Evolutionary conservation across 2,797 vertebrate genomes (phyloP).

Genomic region (Sciaenops ocellatus): DNA sequence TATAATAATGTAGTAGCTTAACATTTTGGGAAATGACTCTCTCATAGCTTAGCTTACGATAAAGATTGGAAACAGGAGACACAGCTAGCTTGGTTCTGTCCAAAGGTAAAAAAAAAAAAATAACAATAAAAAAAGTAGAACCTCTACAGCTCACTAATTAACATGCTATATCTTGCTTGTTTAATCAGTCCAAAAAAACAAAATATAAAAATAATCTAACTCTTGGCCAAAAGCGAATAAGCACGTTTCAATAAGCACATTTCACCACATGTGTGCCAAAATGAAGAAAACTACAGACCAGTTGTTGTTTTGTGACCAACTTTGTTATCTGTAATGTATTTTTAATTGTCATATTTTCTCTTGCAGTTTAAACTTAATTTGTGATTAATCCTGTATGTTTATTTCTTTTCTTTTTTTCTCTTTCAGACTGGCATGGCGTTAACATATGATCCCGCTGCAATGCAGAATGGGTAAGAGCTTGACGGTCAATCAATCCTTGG

Average conservation of each 20-base stretch:
- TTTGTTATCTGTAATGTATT: not conserved
- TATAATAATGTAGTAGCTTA: not conserved
- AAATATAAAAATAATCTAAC: no score
- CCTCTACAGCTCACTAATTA: not conserved
- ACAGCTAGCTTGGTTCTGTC: not conserved
- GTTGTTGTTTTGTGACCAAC: not conserved
- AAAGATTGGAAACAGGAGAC: not conserved
- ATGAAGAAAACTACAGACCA: not conserved
- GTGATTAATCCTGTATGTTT: conserved; percentile 31
- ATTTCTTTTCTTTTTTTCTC: conserved; percentile 49
- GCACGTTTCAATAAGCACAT: not conserved
- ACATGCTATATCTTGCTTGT: not conserved
- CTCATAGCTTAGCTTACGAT: not conserved
- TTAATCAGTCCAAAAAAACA: not conserved
- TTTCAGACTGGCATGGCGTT: conserved; percentile 96
- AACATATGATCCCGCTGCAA: conserved; percentile 96
- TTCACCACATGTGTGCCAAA: not conserved
- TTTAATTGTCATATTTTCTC: not conserved
- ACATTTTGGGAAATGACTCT: not conserved
- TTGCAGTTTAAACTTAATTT: not conserved
- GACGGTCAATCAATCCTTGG: conserved; percentile 61
- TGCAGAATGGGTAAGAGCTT: conserved; percentile 96
- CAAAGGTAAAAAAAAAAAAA: not conserved
- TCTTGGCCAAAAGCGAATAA: not conserved
- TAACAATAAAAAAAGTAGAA: no score